Base-by-base conservation (phyloP, 2,113 vertebrate species). In the Bagarius yarrelli region DNA sequence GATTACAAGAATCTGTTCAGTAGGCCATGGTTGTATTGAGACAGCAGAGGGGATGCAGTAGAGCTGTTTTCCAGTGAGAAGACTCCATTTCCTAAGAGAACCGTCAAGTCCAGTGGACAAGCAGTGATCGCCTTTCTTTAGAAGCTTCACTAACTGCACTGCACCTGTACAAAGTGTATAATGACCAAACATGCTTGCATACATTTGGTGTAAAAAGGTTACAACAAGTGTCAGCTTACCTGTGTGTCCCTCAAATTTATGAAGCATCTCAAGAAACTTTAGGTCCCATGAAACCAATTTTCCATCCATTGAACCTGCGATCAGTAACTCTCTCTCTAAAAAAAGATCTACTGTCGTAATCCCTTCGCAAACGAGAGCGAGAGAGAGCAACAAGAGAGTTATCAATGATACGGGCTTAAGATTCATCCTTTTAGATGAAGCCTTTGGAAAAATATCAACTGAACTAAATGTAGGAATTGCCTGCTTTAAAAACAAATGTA, bases 281-380 rank as follows among this genome's bases (percentile, higher is more conserved):
- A 88, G 87, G 25, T 92, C 91, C 93, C 95, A 96, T 57, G 89
- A 91, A 2, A 87, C 87, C 66, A 92, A 25, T 8, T 78, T 74
- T 0, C 95, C 93, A 0, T 94, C 90, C 40, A 89, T 87, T 56
- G 93, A 93, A 19, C 94, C 94, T 0, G 90, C 92, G 16, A 92
- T 85, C 82, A 96, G 88, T 79, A 95, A 80, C 44, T 8, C 60
- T 61, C 86, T 87, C 16, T 89, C 88, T 59, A 84, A 4, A 9
- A 91, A 86, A n/a, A 94, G 69, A 0, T 94, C 94, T 83, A 94
- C 21, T 4, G 70, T 92, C 0, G 93, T 88, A 30, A 93, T 83
- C 0, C 93, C 94, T 92, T 87, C 3, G 74, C 70, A 77, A n/a
- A 63, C 14, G 60, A 73, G 21, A 81, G 23, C 63, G 21, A 34